These are phyloP conservation scores for Heliopora coerulea DNA, from an alignment of 92 coral and sea anemone species.

Conservation along the genomic window DNA sequence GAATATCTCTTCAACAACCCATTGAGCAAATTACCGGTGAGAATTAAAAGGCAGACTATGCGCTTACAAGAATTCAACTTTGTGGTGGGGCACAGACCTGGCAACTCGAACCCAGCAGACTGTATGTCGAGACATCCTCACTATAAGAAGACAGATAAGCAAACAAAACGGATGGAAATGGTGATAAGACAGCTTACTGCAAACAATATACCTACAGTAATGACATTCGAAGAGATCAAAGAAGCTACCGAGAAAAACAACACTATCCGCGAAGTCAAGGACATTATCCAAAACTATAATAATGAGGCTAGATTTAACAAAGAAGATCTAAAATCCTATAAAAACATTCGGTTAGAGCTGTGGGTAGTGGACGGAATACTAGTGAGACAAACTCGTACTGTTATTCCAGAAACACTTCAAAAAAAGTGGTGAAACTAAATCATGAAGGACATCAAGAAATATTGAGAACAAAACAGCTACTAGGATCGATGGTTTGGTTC, in stretches of 20 bases:
- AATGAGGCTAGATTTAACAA: constrained; percentile 18
- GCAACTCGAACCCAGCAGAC: constrained; percentile 20
- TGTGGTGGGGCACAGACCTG: constrained; percentile 9
- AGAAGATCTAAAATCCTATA: constrained; percentile 4
- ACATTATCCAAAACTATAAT: constrained; percentile 2
- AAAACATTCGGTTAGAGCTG: neutral
- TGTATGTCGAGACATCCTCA: constrained; percentile 21
- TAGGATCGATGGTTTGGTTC: constrained; percentile 11
- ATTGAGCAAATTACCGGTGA: neutral
- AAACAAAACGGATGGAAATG: neutral
- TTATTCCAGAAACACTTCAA: constrained; percentile 1
- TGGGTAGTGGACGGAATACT: constrained; percentile 1
- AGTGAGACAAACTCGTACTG: neutral
- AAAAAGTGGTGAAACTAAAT: neutral
- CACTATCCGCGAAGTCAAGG: neutral
- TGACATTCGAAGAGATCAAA: constrained; percentile 5
- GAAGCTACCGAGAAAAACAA: neutral
- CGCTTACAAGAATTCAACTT: constrained; percentile 12
- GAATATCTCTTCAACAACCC: constrained; percentile 11
- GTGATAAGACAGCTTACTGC: neutral
- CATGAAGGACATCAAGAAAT: constrained; percentile 27
- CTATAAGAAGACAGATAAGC: neutral
- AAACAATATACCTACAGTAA: neutral
- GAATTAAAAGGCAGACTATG: constrained; percentile 12
- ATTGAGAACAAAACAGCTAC: neutral